Base-by-base conservation (phyloP, 2,113 vertebrate genomes). In the Panurus biarmicus region DNA sequence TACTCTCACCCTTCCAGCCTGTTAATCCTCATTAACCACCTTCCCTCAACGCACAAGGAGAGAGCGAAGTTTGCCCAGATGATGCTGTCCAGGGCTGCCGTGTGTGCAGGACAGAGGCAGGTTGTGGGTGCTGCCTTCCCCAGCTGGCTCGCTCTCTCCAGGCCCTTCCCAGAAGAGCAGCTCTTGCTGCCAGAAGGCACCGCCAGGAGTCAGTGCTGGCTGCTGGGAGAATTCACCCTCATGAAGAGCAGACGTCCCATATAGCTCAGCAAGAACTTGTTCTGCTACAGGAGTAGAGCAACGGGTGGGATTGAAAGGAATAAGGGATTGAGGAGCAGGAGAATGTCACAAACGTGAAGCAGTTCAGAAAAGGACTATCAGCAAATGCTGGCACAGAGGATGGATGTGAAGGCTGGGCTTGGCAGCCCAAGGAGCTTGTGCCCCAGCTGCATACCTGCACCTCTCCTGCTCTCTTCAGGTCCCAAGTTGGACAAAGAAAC, bases 131-230 rank as follows among this genome's bases (percentile, higher is more conserved):
- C 61, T 75, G 28, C 13, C 4, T 3, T 58, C 28, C 83, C 44
- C 20, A 54, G 3, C 10, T 42, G 66, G 26, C 47, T 75, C 0
- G 0, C 14, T 44, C 77, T 50, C 44, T 62, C 64, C 24, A 16
- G 42, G 36, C 56, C 20, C 60, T 45, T 13, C 3, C 2, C 40
- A 19, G 51, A 6, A 45, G 29, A 1, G 1, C 15, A 53, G 10
- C 6, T 17, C 64, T 11, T 6, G 2, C 57, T 42, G 69, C 33
- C 4, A 9, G 28, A 18, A 50, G 64, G 74, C 28, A 22, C 23
- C 0, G 1, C 31, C 6, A 5, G 35, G 23, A 87, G 38, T 8
- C 0, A 0, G 54, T 73, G 64, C 81, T 50, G 40, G 18, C 50
- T 64, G 86, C 40, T 3, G 0, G 36, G 29, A 88, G 45, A 54